phyloP scores from a whole-genome alignment of 2,113 vertebrate species.

The Hippocampus comes region DNA sequence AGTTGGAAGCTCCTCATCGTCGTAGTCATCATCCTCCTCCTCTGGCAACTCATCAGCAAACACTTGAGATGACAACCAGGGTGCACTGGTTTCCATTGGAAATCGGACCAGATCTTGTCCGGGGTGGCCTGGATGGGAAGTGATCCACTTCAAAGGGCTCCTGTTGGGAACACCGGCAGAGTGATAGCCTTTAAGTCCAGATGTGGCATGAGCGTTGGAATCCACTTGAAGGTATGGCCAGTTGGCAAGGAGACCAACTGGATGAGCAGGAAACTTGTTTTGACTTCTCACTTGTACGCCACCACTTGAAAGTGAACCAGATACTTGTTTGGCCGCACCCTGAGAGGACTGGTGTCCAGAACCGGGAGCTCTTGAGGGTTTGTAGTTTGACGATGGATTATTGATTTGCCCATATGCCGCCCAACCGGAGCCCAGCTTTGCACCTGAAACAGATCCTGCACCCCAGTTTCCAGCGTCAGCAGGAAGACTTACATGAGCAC shows the following conservation, averaged over 20 bases:
- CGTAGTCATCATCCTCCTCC: neutral
- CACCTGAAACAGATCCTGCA: neutral
- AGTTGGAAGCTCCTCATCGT: neutral
- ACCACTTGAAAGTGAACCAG: too few species aligned
- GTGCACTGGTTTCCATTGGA: neutral
- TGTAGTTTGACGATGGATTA: neutral
- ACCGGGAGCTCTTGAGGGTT: neutral
- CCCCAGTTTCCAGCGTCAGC: neutral
- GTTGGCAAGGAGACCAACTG: neutral
- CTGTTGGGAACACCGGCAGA: neutral
- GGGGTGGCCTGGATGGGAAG: neutral
- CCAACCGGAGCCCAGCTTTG: too few species aligned
- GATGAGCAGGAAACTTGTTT: neutral
- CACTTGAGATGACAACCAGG: neutral
- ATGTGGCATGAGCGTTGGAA: neutral
- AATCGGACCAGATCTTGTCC: neutral
- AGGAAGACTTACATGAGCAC: neutral
- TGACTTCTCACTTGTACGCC: neutral
- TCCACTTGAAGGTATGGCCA: neutral
- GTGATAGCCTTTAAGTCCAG: neutral
- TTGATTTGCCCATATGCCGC: too few species aligned
- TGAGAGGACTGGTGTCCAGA: too few species aligned
- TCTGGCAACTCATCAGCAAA: neutral
- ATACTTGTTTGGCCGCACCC: too few species aligned
- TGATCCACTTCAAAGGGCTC: neutral